These are phyloP conservation scores for Aegithalos caudatus DNA, from an alignment of 2,113 vertebrate genomes.

Conservation along the genomic window DNA sequence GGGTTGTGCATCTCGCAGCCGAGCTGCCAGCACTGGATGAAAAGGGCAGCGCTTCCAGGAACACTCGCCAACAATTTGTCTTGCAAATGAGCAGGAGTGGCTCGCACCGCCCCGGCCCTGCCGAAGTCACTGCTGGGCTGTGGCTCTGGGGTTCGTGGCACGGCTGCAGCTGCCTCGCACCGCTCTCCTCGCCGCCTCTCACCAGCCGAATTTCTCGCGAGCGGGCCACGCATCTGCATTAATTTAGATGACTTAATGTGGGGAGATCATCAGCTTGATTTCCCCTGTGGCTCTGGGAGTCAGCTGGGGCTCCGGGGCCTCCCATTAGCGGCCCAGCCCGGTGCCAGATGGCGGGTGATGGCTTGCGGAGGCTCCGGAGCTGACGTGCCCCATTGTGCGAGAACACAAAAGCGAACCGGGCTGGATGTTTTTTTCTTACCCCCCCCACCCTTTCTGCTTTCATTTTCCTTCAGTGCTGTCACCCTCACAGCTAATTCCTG, in stretches of 20 bases:
- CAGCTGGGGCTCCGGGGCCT: conserved; percentile 71
- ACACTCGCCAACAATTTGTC: accelerated
- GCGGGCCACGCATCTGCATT: conserved; percentile 1
- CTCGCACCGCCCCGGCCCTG: accelerated
- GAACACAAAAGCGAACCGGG: conserved; percentile 23
- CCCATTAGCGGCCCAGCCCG: conserved; percentile 52
- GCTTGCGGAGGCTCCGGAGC: conserved; percentile 47
- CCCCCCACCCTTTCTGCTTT: not conserved
- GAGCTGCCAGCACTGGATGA: not conserved
- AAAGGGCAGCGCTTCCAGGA: not conserved
- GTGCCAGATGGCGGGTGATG: conserved; percentile 72
- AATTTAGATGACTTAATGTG: conserved; percentile 9
- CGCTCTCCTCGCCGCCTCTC: not conserved
- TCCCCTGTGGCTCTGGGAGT: conserved; percentile 61
- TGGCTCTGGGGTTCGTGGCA: not conserved
- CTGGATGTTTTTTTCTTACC: not conserved
- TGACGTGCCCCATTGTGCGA: conserved; percentile 47
- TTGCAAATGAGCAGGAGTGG: not conserved
- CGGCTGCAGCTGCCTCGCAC: not conserved
- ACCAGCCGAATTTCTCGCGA: not conserved
- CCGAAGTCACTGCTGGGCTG: accelerated
- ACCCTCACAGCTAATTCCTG: conserved; percentile 3
- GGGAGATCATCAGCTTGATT: conserved; percentile 60
- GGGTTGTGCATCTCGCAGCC: not conserved
- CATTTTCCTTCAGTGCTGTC: not conserved